Conservation (phyloP, 2,797 vertebrate species). For the Sebastes vulpes region DNA sequence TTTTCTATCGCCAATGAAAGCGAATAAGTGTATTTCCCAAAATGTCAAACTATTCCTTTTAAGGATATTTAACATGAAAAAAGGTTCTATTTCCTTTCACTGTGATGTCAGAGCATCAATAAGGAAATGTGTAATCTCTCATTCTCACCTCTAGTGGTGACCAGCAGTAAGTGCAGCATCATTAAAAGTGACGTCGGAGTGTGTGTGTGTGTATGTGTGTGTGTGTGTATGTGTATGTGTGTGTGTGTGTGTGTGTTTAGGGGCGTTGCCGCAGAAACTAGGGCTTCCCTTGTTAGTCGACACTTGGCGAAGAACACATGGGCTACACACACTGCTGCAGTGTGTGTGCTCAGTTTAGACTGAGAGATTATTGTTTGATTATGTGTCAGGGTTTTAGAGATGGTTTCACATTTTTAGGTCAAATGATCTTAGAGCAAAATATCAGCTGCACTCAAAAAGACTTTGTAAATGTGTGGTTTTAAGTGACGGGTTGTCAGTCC, state of each 20-base stretch:
- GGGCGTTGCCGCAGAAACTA: slow-evolving; percentile 18
- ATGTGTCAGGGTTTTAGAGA: slow-evolving; percentile 32
- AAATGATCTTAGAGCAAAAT: slow-evolving; percentile 14
- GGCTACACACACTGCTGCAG: slow-evolving; percentile 10
- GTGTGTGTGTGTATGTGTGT: not conserved
- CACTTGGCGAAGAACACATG: slow-evolving; percentile 43
- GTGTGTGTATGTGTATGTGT: not conserved
- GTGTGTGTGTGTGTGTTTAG: not conserved
- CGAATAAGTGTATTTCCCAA: not conserved
- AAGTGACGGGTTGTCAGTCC: not conserved
- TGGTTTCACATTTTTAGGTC: slow-evolving; percentile 24
- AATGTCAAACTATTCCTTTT: not conserved
- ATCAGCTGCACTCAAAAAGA: not conserved
- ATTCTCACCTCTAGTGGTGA: slow-evolving; percentile 20
- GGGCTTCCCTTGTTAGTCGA: slow-evolving; percentile 16
- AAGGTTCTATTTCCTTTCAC: not conserved
- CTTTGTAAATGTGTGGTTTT: not conserved
- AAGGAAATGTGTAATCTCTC: not conserved
- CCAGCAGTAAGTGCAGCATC: slow-evolving; percentile 1
- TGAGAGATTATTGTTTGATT: slow-evolving; percentile 59
- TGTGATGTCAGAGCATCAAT: not conserved
- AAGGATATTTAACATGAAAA: not conserved
- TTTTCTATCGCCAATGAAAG: not conserved
- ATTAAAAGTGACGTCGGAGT: not conserved
- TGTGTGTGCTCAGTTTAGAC: slow-evolving; percentile 13